These are phyloP conservation scores for Oscheius sp. DNA, from an alignment of 1,140 invertebrate species.

Conservation along the genomic window DNA sequence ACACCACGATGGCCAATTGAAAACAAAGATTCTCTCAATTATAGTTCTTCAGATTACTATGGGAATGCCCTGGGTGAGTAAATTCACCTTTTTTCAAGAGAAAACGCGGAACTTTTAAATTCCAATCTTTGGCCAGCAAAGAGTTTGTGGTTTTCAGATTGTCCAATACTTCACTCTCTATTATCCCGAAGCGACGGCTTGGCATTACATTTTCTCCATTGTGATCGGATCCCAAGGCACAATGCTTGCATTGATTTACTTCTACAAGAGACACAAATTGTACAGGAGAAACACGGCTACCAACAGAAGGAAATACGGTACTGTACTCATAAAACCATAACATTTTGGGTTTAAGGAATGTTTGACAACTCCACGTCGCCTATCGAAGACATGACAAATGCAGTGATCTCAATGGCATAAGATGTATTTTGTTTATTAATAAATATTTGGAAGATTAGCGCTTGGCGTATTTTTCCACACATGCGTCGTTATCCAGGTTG, in stretches of 20 bases:
- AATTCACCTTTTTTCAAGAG: not conserved
- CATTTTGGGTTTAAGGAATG: no score
- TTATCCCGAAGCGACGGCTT: conserved; percentile 39
- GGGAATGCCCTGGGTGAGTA: conserved; percentile 37
- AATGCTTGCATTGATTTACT: conserved; percentile 41
- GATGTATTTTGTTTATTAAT: no score
- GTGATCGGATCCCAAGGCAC: conserved; percentile 51
- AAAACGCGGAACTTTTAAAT: no score
- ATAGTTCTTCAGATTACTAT: conserved; percentile 37
- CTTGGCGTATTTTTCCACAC: no score
- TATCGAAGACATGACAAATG: no score
- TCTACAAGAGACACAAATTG: conserved; percentile 11
- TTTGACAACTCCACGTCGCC: no score
- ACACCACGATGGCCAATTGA: conserved; percentile 3
- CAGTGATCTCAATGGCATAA: no score
- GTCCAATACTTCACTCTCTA: conserved; percentile 51
- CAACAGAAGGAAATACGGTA: no score
- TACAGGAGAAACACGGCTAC: not conserved
- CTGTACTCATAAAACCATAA: no score
- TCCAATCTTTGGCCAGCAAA: no score
- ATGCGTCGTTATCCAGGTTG: no score
- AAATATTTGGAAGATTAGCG: no score
- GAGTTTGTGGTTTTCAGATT: conserved; percentile 29
- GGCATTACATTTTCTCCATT: conserved; percentile 50
- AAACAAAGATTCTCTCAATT: conserved; percentile 23